Evolutionary conservation across 2,113 vertebrate genomes (phyloP), one percentile per base, ranked within the genome.

Genomic region (Sinocyclocheilus maitianheensis): DNA sequence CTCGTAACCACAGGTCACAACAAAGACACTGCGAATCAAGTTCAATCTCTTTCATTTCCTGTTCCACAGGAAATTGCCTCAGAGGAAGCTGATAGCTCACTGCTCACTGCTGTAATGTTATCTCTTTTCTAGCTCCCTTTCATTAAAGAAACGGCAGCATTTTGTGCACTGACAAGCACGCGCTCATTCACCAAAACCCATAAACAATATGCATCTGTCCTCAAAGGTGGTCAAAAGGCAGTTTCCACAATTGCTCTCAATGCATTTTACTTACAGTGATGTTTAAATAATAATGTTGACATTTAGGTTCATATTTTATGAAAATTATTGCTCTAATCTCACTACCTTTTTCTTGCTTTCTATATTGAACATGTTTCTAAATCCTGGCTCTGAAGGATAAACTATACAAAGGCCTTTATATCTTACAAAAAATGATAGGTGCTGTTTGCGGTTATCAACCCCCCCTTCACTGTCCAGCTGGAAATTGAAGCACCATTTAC

Each of bases 21-120:
- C 90, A 94, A 94, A 94, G 91, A 83, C 20, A 62, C 58, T 26
- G 55, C n/a, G 14, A 40, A 88, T 80, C 0, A 0, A 91, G 93
- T 93, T 91, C 60, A 0, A n/a, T 88, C 91, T 80, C 90, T 98
- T 98, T 98, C 95, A 99, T 99, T 97, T 99, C 98, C 98, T 96
- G 93, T 89, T 87, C 22, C 77, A 90, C 95, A 96, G 98, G 97
- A 99, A 96, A 98, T 98, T 97, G 95, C 91, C 89, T 91, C 89
- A 88, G 91, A 93, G 84, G 87, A 91, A 86, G 88, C 77, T 89
- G 94, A 95, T 89, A 94, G 91, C 89, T 87, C 24, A 91, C 91
- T 91, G 87, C 92, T 92, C 80, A 37, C 34, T 53, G 40, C 46
- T 10, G 55, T 67, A 48, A 30, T 80, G 84, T 93, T 92, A 94